Evolutionary conservation across 2,113 vertebrate species (phyloP).

Genomic region (Sorex fumeus): DNA sequence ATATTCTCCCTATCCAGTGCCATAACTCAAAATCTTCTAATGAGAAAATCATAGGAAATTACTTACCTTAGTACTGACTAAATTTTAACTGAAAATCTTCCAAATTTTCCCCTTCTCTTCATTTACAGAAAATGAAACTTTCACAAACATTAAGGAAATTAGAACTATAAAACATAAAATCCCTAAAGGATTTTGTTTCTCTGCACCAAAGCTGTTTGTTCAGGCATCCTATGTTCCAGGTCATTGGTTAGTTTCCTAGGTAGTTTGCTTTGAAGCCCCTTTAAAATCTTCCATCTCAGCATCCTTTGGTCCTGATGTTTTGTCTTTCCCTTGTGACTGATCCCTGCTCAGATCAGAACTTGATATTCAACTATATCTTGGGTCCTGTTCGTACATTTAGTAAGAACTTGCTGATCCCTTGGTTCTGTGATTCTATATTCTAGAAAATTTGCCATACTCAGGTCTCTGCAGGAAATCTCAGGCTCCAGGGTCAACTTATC

Average conservation of each 20-base stretch:
- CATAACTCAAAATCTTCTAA: no score
- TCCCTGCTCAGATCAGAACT: neutral
- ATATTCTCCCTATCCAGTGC: no score
- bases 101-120: neutral
- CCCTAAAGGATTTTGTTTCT: neutral
- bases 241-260: neutral
- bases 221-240: neutral
- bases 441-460: neutral
- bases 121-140: slow-evolving; percentile 2
- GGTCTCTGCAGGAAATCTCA: neutral
- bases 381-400: neutral
- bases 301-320: neutral
- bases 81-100: slow-evolving; percentile 2
- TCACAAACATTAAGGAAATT: neutral
- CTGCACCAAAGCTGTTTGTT: neutral
- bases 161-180: neutral
- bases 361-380: neutral
- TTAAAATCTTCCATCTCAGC: neutral
- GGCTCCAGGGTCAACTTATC: neutral
- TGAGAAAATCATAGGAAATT: no score
- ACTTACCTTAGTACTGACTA: no score
- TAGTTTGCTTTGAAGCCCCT: neutral
- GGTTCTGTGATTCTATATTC: neutral
- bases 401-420: neutral
- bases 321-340: neutral